Percentiles rank a stretch among this genome's conserved stretches.
Conservation (phyloP, 2,113 vertebrate genomes). For the Otus sunia region DNA sequence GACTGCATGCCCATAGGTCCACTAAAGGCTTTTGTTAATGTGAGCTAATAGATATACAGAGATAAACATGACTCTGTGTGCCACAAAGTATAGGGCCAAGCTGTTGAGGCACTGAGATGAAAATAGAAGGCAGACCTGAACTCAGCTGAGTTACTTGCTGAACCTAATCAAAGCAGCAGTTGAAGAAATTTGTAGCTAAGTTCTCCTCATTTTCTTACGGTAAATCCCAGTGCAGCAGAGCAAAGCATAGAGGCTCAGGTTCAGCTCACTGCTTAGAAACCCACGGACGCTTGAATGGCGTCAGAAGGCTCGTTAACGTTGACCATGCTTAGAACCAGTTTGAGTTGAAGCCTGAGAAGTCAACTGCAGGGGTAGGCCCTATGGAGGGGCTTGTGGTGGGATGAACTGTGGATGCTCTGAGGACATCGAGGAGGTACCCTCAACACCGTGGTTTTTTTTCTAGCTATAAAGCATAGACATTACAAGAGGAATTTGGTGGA, state of each 20-base stretch:
- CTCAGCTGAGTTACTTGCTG: background rate
- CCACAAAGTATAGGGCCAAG: background rate
- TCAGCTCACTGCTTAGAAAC: background rate
- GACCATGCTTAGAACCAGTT: background rate
- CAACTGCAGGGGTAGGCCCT: background rate
- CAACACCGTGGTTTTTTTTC: background rate
- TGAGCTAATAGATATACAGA: background rate
- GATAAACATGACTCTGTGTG: background rate
- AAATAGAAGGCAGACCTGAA: background rate
- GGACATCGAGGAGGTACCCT: background rate
- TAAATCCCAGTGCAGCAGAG: background rate
- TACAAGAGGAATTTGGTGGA: background rate
- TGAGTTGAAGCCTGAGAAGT: background rate
- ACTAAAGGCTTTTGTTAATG: background rate
- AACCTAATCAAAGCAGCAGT: background rate
- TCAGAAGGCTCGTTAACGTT: background rate
- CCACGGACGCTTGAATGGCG: rapidly evolving
- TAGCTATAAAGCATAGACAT: background rate
- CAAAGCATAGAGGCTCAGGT: background rate
- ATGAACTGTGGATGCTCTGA: background rate
- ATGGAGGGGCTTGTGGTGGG: background rate
- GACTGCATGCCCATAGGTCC: background rate
- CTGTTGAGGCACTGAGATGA: background rate
- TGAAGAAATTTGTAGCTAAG: background rate
- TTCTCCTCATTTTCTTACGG: background rate